Evolutionary conservation across 1,140 invertebrate genomes (phyloP), one percentile per base, ranked within the genome.

Genomic region (Tribolium madens): DNA sequence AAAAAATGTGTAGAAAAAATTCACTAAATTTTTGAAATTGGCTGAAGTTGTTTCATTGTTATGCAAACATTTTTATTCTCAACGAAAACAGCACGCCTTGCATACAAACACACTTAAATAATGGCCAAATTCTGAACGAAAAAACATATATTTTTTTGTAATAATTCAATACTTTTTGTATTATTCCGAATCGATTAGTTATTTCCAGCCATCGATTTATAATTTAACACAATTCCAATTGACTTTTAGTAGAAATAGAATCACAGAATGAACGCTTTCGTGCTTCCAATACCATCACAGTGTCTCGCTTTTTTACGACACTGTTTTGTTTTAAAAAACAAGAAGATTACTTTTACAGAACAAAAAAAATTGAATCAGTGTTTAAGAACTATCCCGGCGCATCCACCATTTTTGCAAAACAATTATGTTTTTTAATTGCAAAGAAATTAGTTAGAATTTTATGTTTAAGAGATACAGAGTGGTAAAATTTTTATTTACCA

Each of bases 381-480:
- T n/a, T n/a, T n/a, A n/a, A n/a, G n/a, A n/a, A n/a, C 57, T 18
- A 14, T 2, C 57, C 57, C 57, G 57, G 57, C 57, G 57, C 57
- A 64, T 64, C 57, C 57, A 64, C 57, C 57, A 64, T 64, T 64
- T 64, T 42, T 42, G 0, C 7, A 42, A 31, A 31, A 31, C 6
- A 31, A 31, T 31, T 31, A 3, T 31, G 2, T 3, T 31, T 31
- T 31, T 31, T 31, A 3, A 31, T 3, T 31, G 26, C n/a, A n/a
- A n/a, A n/a, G n/a, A n/a, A n/a, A n/a, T n/a, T n/a, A n/a, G n/a
- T n/a, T n/a, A n/a, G n/a, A n/a, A n/a, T n/a, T n/a, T n/a, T n/a
- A n/a, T n/a, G n/a, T n/a, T n/a, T n/a, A n/a, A n/a, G n/a, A n/a
- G n/a, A n/a, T n/a, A n/a, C n/a, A n/a, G n/a, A n/a, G n/a, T n/a